Evolutionary conservation across 2,888 invertebrate species (phyloP).

Genomic region (Congeria kusceri): DNA sequence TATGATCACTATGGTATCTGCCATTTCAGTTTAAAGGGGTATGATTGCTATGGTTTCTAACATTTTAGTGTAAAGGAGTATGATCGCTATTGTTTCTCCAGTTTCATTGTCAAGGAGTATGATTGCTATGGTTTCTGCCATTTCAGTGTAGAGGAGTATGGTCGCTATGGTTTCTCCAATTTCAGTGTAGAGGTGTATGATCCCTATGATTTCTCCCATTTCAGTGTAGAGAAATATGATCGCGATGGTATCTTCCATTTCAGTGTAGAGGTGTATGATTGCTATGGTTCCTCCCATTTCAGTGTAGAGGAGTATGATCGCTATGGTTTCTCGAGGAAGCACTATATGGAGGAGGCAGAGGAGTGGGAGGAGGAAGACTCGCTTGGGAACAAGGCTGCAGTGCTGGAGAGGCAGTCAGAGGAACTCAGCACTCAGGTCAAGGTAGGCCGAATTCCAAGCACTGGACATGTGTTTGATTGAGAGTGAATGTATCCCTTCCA

Average conservation of each 20-base stretch:
- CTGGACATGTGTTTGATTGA: no score
- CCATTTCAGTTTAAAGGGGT: slow-evolving; percentile 44
- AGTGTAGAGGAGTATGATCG: slow-evolving; percentile 82
- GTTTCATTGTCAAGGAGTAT: not conserved
- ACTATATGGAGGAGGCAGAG: slow-evolving; percentile 48
- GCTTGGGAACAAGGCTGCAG: slow-evolving; percentile 74
- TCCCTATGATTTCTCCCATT: slow-evolving; percentile 21
- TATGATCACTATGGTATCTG: slow-evolving; percentile 84
- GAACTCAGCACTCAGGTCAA: slow-evolving; percentile 78
- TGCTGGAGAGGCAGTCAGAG: slow-evolving; percentile 80
- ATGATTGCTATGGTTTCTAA: slow-evolving; percentile 36
- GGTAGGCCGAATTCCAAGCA: slow-evolving; percentile 59
- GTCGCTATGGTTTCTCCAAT: slow-evolving; percentile 83
- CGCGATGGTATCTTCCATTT: slow-evolving; percentile 80
- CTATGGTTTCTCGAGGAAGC: slow-evolving; percentile 82
- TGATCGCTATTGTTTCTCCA: slow-evolving; percentile 83
- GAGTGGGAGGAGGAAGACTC: slow-evolving; percentile 69
- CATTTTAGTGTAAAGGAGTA: slow-evolving; percentile 76
- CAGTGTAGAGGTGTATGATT: not conserved
- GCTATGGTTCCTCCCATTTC: slow-evolving; percentile 24
- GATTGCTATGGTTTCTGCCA: slow-evolving; percentile 11
- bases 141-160: slow-evolving; percentile 80
- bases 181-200: slow-evolving; percentile 49
- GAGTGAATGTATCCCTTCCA: no score
- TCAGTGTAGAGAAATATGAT: slow-evolving; percentile 81